Base-by-base conservation (phyloP, 2,888 invertebrate genomes). In the Hirudinaria manillensis region DNA sequence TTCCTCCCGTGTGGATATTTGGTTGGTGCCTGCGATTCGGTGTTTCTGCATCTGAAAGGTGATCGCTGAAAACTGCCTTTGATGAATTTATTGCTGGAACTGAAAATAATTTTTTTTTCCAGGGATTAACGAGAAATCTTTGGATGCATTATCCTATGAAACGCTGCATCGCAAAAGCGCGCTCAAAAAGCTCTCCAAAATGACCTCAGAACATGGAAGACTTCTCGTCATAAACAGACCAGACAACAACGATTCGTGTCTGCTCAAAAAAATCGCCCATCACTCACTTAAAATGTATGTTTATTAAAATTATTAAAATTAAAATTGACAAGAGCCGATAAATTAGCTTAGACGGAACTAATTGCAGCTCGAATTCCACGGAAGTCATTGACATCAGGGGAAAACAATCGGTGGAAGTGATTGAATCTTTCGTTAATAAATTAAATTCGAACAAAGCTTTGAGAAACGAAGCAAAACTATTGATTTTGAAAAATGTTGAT, bases 401-500 rank as follows among this genome's bases (percentile, higher is more conserved):
- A 29, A 61, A 61, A n/a, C 61, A 61, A 61, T 61, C 61, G 61
- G n/a, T 61, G 61, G 61, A 61, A 61, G 24, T 61, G 61, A 27
- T 61, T 61, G 45, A 45, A 45, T 45, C 45, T 45, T 45, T 45
- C 45, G 61, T n/a, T 7, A 29, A 61, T 27, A 61, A 29, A 61
- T 61, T 61, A 61, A 61, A 61, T 27, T 61, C 61, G 3, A 61
- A 61, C 61, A 61, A 24, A 61, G 7, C 29, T 29, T 45, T 16
- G 16, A 61, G 6, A 29, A 13, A 4, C 29, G 61, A 61, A 61
- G 7, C 19, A 6, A 61, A 61, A 29, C n/a, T 61, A n/a, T 29
- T 61, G 24, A 61, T 61, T 29, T 61, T 61, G 19, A 61, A 61
- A 19, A 61, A 61, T 29, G 24, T 24, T n/a, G 61, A 29, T n/a